Conservation (phyloP, 2,888 invertebrate genomes). For the Yponomeuta plumbellus region DNA sequence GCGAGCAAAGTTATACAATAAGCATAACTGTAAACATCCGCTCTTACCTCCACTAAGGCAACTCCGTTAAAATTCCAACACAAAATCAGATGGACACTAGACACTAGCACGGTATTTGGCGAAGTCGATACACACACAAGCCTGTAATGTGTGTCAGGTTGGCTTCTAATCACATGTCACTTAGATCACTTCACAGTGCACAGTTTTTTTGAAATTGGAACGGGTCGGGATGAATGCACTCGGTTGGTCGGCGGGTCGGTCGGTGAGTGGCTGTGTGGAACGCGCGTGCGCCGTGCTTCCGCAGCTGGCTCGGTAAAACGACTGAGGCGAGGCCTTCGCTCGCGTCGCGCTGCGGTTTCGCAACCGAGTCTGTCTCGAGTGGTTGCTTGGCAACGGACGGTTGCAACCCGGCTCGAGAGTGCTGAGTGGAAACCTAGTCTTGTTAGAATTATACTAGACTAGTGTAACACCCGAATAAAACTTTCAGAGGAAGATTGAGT, state of each 20-base stretch:
- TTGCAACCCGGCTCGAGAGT: conserved; percentile 1
- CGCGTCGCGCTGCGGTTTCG: conserved; percentile 55
- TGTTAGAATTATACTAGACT: not conserved
- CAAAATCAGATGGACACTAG: conserved; percentile 55
- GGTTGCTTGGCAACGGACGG: conserved; percentile 67
- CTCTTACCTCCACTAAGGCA: conserved; percentile 69
- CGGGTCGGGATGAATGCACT: conserved; percentile 32
- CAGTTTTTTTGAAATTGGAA: conserved; percentile 35
- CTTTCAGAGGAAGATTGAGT: too few relatives aligned
- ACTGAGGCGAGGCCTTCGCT: conserved; percentile 60
- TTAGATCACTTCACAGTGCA: conserved; percentile 16
- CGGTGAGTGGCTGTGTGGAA: conserved; percentile 33
- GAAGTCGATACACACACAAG: conserved; percentile 62
- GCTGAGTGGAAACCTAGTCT: not conserved
- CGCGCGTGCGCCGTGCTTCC: conserved; percentile 45
- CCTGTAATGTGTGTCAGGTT: conserved; percentile 69
- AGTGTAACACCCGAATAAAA: too few relatives aligned
- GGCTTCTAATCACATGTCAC: conserved; percentile 15
- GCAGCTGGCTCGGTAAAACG: conserved; percentile 61
- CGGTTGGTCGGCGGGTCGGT: conserved; percentile 30
- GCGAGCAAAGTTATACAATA: conserved; percentile 59
- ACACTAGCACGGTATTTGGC: conserved; percentile 67
- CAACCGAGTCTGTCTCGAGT: conserved; percentile 59
- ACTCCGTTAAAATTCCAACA: conserved; percentile 73
- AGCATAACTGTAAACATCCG: conserved; percentile 70